Conservation (phyloP, 2,888 invertebrate genomes). For the Antitype chi region DNA sequence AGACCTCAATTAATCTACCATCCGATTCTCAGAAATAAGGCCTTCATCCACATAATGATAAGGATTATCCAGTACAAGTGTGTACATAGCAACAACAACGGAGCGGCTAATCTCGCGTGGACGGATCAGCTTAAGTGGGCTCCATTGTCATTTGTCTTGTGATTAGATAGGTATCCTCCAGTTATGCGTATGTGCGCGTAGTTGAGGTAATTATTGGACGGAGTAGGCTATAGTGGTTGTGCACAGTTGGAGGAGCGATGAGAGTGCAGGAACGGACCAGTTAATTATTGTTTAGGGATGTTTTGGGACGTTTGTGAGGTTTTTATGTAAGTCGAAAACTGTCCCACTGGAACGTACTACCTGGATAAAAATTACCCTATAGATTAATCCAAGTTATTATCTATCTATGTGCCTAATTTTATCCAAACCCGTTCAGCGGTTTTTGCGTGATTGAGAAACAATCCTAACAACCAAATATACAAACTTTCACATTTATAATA, state of each 20-base stretch:
- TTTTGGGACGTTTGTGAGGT: not conserved
- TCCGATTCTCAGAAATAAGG: conserved; percentile 36
- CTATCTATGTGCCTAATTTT: no score
- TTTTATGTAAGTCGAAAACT: no score
- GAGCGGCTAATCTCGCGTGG: conserved; percentile 69
- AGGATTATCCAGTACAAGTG: conserved; percentile 53
- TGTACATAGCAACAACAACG: conserved; percentile 52
- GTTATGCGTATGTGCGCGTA: conserved; percentile 35
- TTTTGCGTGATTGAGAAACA: no score
- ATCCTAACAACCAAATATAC: no score
- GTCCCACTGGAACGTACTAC: no score
- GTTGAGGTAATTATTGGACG: conserved; percentile 56
- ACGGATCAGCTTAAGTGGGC: conserved; percentile 72
- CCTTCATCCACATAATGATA: conserved; percentile 46
- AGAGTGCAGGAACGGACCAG: not conserved
- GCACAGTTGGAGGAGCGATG: not conserved
- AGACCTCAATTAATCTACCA: conserved; percentile 20
- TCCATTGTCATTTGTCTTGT: conserved; percentile 72
- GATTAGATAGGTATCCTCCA: conserved; percentile 64
- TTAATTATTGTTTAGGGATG: not conserved
- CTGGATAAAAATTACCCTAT: no score
- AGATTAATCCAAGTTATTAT: no score
- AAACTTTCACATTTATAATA: no score
- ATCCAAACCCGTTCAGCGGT: no score
- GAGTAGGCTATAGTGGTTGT: not conserved